These are phyloP conservation scores for Spheniscus mendiculus DNA, from an alignment of 2,113 vertebrate species.

Conservation along the genomic window DNA sequence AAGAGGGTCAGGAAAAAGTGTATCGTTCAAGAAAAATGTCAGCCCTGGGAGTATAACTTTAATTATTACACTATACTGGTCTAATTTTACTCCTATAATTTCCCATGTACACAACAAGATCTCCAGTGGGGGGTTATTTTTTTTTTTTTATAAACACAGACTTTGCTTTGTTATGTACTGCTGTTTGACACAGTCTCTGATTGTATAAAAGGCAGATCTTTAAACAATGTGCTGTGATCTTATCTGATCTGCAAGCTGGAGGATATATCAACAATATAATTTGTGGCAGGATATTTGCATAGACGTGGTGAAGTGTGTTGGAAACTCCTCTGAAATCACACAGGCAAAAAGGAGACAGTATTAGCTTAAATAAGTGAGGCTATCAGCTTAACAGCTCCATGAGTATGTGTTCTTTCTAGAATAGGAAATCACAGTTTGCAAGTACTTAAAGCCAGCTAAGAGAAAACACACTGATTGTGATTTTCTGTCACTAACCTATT, in stretches of 20 bases:
- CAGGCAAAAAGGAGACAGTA: neutral
- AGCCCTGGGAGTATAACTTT: neutral
- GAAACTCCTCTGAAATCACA: neutral
- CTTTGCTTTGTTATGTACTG: neutral
- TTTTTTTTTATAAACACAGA: constrained; percentile 2
- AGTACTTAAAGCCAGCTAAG: neutral
- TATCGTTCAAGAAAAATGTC: neutral
- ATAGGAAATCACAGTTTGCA: neutral
- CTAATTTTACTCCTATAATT: neutral
- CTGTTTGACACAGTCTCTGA: neutral
- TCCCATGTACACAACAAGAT: neutral
- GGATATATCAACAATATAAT: neutral
- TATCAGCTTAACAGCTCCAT: neutral
- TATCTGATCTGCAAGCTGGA: constrained; percentile 13
- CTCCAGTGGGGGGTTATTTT: neutral
- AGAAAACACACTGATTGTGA: neutral
- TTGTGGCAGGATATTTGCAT: constrained; percentile 4
- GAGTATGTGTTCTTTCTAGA: neutral
- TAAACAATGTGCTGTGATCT: neutral
- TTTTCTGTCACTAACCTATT: neutral
- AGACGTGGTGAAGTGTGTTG: neutral
- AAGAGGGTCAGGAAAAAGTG: neutral
- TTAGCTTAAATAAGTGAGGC: neutral
- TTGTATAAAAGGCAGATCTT: neutral
- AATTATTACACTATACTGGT: neutral